A percentile compares a stretch with the other conserved stretches of the same genome.
phyloP scores from a whole-genome alignment of 2,113 vertebrate genomes.

The Sigmodon hispidus region DNA sequence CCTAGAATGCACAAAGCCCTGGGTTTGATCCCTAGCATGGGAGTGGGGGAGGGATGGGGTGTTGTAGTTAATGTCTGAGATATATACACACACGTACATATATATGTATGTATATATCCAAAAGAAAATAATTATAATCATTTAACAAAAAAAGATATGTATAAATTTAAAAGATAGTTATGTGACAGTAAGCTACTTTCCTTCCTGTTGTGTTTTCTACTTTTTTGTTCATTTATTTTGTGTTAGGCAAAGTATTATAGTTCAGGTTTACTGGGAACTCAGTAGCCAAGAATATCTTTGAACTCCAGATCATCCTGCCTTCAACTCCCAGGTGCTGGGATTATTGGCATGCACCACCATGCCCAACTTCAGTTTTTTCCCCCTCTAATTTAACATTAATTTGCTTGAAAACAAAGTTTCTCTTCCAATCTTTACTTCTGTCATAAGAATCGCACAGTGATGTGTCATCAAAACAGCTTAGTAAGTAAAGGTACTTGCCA shows the following conservation, averaged over 20 bases:
- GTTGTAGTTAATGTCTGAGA: neutral
- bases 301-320: neutral
- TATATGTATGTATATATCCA: conserved; percentile 15
- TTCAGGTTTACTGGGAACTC: neutral
- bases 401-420: conserved; percentile 37
- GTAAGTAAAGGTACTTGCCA: neutral
- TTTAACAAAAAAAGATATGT: conserved; percentile 20
- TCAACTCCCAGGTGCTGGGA: neutral
- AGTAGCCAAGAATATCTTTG: neutral
- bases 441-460: conserved; percentile 53
- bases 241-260: neutral
- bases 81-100: too few species aligned
- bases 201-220: neutral
- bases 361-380: neutral
- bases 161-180: neutral
- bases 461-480: neutral
- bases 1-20: neutral
- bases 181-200: neutral
- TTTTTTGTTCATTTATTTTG: neutral
- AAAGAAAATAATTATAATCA: conserved; percentile 35
- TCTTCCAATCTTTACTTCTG: neutral
- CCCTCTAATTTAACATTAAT: neutral
- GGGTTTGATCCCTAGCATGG: neutral
- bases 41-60: too few species aligned
- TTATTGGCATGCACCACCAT: neutral